Base-by-base conservation (phyloP, 2,888 invertebrate genomes). In the Thelaira solivaga region DNA sequence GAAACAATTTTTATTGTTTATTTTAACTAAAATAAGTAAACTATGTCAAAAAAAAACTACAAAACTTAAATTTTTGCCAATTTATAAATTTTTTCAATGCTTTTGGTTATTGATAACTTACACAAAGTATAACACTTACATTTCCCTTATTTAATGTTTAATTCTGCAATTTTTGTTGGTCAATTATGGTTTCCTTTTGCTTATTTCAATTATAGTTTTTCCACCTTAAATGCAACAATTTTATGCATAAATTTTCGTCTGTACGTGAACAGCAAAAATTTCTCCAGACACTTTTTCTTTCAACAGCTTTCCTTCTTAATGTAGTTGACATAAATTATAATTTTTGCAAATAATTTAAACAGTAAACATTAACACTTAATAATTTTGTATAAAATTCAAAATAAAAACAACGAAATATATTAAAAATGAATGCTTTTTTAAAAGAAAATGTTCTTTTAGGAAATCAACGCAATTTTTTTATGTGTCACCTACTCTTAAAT, bases 381-480 rank as follows among this genome's bases (percentile, higher is more conserved):
- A 45, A 36, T 45, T 55, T 20, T 18, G 2, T 39, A 39, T 53
- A 68, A 68, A 67, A 67, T 39, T 61, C 0, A 36, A 74, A 73
- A 47, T 47, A 68, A 75, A 68, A 67, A 68, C 67, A 67, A 55
- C 36, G 20, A 68, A 68, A 74, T 47, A 53, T 39, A 55, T 24
- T 39, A 55, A 74, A 61, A 67, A 45, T 67, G 2, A 22, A 49
- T 36, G 29, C 41, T 53, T 76, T 61, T 34, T 53, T 49, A 41
- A 69, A 68, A 67, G 49, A 34, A 57, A 41, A 24, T 51, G 22
- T 67, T 68, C 45, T 57, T 51, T 43, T 59, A 22, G 41, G 34
- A 76, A 76, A 64, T 65, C 76, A 76, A 69, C 71, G 76, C 64
- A 76, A 71, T 45, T 51, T 59, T n/a, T 75, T 75, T 69, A 71